Evolutionary conservation across 2,888 invertebrate species (phyloP), one percentile per base, ranked within the genome.

Genomic region (Temnothorax ravouxi): DNA sequence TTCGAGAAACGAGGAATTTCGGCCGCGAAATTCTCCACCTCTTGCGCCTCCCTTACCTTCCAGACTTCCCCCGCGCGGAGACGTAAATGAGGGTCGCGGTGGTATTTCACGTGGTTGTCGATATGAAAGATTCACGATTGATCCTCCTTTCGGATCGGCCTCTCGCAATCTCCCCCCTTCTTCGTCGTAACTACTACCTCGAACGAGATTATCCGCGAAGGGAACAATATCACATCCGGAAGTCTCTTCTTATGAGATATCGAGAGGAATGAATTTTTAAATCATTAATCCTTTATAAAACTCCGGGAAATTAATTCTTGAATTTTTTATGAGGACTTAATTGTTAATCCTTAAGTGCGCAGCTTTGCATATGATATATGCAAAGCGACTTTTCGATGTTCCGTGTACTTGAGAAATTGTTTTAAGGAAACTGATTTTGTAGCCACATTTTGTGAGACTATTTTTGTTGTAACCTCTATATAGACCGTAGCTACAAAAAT

Each of bases 1-100:
- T 74, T 64, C 50, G 81, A 81, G 75, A 74, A 81, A 81, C 41
- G 81, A 81, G 62, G 81, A 64, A 81, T 81, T 81, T 64, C 44
- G 52, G 41, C 62, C 52, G 59, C 79, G 38, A 80, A 72, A 80
- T 72, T 59, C 38, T 59, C 72, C 79, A 34, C 59, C 59, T 61
- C 47, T 5, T 13, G 38, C 41, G 13, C 5, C 67, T 13, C 47
- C 18, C 25, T 71, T 54, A 54, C 25, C 41, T n/a, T 29, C 1
- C 13, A 9, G 25, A 47, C 8, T 47, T 21, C 6, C 25, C 25
- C 18, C 21, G 25, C 34, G 13, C 25, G 13, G 15, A 47, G 47
- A 80, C 41, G 18, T 50, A 80, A 81, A 64, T 62, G 62, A 80
- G 38, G 59, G 38, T 59, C 21, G 25, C 41, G 56, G 2, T 47